A percentile compares a stretch with the other conserved stretches of the same genome.
phyloP scores from a whole-genome alignment of 1,140 invertebrate species.

The Ptiloglossa arizonensis region DNA sequence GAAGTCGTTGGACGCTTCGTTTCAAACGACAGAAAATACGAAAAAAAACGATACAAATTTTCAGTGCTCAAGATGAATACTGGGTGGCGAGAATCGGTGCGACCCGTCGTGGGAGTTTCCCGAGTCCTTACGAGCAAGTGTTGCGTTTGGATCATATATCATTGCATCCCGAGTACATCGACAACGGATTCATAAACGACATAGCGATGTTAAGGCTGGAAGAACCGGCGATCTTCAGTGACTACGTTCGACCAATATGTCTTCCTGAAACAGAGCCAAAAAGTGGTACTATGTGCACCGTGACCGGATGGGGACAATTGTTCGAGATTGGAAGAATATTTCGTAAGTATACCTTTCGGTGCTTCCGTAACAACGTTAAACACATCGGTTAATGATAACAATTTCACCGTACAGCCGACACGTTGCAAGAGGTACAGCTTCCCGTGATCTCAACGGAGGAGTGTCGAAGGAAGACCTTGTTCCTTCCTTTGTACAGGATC shows the following conservation, averaged over 20 bases:
- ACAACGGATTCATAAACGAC: conserved; percentile 91
- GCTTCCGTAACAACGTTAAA: not conserved
- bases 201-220: conserved; percentile 88
- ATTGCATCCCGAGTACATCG: conserved; percentile 89
- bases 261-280: conserved; percentile 83
- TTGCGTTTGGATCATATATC: conserved; percentile 85
- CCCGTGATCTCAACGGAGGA: conserved; percentile 91
- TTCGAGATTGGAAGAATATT: conserved; percentile 91
- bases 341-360: conserved; percentile 84
- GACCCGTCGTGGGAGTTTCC: conserved; percentile 87
- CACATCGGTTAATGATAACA: not conserved
- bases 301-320: conserved; percentile 92
- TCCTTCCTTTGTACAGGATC: conserved; percentile 87
- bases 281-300: conserved; percentile 87
- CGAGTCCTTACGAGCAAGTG: conserved; percentile 89
- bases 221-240: conserved; percentile 86
- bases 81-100: conserved; percentile 91
- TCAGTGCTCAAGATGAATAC: conserved; percentile 87
- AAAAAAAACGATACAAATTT: conserved; percentile 32
- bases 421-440: conserved; percentile 92
- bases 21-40: not conserved
- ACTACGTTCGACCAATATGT: conserved; percentile 89
- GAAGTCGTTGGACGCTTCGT: too few species aligned
- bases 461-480: conserved; percentile 89
- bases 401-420: conserved; percentile 85